A percentile compares a stretch with the other conserved stretches of the same genome.
Evolutionary conservation across 2,113 vertebrate species (phyloP).

Genomic region (Saccopteryx leptura): DNA sequence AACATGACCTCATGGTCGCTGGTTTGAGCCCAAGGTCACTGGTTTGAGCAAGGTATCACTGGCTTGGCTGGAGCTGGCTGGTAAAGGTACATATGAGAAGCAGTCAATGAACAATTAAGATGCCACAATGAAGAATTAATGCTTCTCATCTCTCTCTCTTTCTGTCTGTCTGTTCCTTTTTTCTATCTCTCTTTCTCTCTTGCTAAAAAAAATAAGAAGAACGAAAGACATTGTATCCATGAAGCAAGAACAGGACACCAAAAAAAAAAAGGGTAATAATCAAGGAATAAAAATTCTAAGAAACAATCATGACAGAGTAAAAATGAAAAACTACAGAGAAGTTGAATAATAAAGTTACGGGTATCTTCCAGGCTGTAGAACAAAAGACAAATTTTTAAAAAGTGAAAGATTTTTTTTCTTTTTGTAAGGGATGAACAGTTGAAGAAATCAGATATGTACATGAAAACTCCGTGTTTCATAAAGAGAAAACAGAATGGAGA

Average conservation of each 20-base stretch:
- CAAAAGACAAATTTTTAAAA: not conserved
- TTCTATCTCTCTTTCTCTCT: too few species aligned
- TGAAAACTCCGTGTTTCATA: not conserved
- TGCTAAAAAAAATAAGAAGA: too few species aligned
- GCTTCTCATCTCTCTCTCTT: too few species aligned
- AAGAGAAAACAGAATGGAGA: not conserved
- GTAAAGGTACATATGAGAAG: too few species aligned
- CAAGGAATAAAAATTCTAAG: too few species aligned
- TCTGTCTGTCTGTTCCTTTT: too few species aligned
- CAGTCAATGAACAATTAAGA: too few species aligned
- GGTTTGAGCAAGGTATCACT: too few species aligned
- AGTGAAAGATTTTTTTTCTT: not conserved
- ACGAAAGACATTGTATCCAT: not conserved
- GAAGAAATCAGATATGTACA: not conserved
- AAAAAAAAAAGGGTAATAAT: not conserved
- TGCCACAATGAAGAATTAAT: too few species aligned
- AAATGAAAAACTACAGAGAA: not conserved
- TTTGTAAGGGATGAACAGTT: not conserved
- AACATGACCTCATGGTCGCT: too few species aligned
- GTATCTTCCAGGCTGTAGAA: not conserved
- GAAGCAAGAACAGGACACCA: not conserved
- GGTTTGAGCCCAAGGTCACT: too few species aligned
- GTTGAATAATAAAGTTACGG: not conserved
- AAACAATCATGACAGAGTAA: not conserved
- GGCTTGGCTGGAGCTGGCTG: too few species aligned